phyloP scores from a whole-genome alignment of 2,888 invertebrate genomes.

The Mechanitis messenoides region DNA sequence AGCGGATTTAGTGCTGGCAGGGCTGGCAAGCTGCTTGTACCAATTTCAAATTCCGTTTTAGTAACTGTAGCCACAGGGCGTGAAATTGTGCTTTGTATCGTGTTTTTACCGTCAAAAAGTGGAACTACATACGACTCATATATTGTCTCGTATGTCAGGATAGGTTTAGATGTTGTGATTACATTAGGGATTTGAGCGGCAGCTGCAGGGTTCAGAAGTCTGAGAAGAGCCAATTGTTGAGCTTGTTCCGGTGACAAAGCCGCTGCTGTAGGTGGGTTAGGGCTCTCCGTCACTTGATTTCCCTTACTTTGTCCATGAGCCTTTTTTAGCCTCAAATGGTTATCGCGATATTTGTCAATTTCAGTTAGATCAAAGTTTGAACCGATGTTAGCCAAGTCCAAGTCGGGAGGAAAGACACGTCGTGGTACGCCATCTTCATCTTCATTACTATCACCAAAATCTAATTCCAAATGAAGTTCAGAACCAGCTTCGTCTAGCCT shows the following conservation, averaged over 20 bases:
- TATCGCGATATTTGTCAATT: conserved; percentile 80
- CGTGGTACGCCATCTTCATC: conserved; percentile 71
- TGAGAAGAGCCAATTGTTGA: conserved; percentile 84
- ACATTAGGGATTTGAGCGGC: conserved; percentile 81
- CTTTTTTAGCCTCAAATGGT: conserved; percentile 70
- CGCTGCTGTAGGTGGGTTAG: conserved; percentile 68
- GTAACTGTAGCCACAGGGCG: conserved; percentile 86
- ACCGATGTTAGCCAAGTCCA: conserved; percentile 84
- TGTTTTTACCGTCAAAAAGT: conserved; percentile 84
- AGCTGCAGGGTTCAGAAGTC: conserved; percentile 82
- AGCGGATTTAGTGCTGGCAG: conserved; percentile 72
- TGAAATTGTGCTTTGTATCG: conserved; percentile 86
- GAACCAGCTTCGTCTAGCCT: conserved; percentile 92
- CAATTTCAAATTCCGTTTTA: conserved; percentile 86
- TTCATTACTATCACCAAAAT: conserved; percentile 88
- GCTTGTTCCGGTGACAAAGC: conserved; percentile 82
- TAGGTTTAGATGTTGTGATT: conserved; percentile 86
- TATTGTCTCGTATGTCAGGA: conserved; percentile 84
- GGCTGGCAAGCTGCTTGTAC: conserved; percentile 82
- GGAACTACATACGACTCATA: conserved; percentile 90
- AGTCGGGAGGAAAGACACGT: conserved; percentile 78
- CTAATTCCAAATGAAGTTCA: conserved; percentile 88
- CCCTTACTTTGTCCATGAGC: conserved; percentile 66
- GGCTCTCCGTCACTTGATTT: conserved; percentile 72
- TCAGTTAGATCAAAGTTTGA: conserved; percentile 83